phyloP scores from a whole-genome alignment of 1,140 invertebrate genomes.

The Melitaea cinxia region DNA sequence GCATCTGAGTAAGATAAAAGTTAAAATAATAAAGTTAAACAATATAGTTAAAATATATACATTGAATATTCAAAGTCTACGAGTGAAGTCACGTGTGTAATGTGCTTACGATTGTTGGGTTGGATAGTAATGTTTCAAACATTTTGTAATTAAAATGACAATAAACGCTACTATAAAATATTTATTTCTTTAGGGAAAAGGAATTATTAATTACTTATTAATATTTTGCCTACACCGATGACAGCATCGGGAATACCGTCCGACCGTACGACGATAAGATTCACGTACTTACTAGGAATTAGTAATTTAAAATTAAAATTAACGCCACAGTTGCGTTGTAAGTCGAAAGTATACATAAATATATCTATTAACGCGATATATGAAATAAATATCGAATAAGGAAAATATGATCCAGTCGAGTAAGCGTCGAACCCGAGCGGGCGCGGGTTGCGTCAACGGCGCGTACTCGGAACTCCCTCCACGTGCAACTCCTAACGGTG shows the following conservation, averaged over 20 bases:
- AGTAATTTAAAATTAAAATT: background rate
- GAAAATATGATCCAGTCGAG: conserved; percentile 26
- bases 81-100: too few species aligned
- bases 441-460: background rate
- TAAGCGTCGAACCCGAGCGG: conserved; percentile 19
- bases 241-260: background rate
- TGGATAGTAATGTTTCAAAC: too few species aligned
- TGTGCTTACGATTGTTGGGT: too few species aligned
- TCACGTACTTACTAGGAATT: background rate
- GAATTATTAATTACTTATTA: background rate
- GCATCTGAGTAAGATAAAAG: too few species aligned
- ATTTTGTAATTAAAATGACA: too few species aligned
- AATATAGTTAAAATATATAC: too few species aligned
- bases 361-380: background rate
- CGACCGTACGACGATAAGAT: background rate
- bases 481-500: conserved; percentile 56
- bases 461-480: conserved; percentile 57
- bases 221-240: background rate
- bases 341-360: background rate
- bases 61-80: too few species aligned
- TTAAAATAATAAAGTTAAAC: too few species aligned
- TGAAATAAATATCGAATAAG: conserved; percentile 25
- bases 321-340: background rate
- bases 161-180: background rate
- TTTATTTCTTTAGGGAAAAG: background rate